Evolutionary conservation across 1,140 invertebrate genomes (phyloP), one percentile per base, ranked within the genome.

Genomic region (Pristionchus pacificus): DNA sequence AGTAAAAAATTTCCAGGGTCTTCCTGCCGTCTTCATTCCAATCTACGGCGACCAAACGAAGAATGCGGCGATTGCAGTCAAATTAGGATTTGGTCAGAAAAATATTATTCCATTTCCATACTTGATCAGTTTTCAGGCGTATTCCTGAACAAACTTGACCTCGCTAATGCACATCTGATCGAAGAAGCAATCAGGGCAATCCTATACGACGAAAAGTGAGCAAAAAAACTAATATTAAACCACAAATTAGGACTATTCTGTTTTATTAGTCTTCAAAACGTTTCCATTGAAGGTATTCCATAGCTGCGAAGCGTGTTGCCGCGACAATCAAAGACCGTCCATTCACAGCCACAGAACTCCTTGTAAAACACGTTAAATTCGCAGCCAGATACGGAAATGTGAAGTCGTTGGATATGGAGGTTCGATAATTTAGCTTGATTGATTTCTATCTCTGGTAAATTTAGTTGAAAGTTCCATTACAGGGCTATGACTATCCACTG

Each of bases 1-100:
- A 63, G n/a, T n/a, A n/a, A 90, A 90, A 0, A 89, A 91, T 2
- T 91, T 89, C 80, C 89, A 91, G 78, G 91, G 89, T 15, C 89
- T 91, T 0, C 91, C 91, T 0, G 88, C 91, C 15, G 29, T 91
- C 90, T 6, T 89, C 91, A 0, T 92, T 91, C 83, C 74, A 0
- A 33, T 76, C n/a, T 74, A 74, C 19, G 72, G 32, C 27, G 74
- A 76, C 38, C 74, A 76, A 71, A 33, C 62, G 0, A 33, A 49
- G 33, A 76, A 76, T 61, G 63, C 67, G 1, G 25, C 38, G 33
- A 65, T 74, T 33, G 19, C 70, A 1, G 65, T 66, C 60, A 32
- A 61, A 38, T 61, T 55, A n/a, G 68, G 68, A 19, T 65, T 65
- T 31, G 62, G 62, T 65, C n/a, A n/a, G n/a, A n/a, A n/a, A n/a